phyloP scores from a whole-genome alignment of 1,140 invertebrate genomes.

The Neuroterus valhalla region DNA sequence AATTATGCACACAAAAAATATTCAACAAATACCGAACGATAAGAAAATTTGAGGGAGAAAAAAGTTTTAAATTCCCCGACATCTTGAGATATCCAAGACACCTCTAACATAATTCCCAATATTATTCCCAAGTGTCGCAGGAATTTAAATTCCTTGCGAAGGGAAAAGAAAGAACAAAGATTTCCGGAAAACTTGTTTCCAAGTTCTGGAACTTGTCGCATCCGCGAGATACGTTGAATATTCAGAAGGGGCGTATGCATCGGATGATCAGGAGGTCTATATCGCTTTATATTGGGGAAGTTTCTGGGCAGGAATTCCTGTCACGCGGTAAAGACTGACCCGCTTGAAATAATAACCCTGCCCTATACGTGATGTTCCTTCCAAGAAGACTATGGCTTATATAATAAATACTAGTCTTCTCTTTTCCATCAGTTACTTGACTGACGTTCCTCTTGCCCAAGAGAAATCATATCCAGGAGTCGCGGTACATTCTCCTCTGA shows the following conservation, averaged over 20 bases:
- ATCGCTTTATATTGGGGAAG: conserved; percentile 17
- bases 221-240: conserved; percentile 12
- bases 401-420: conserved; percentile 15
- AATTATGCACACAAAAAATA: too few species aligned
- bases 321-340: conserved; percentile 53
- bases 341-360: conserved; percentile 58
- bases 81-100: background rate
- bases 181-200: conserved; percentile 5
- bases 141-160: background rate
- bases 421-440: conserved; percentile 33
- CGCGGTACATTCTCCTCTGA: conserved; percentile 20
- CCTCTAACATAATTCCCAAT: background rate
- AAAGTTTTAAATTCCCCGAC: background rate
- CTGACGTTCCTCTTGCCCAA: conserved; percentile 26
- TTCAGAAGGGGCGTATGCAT: background rate
- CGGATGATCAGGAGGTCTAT: background rate
- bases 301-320: conserved; percentile 46
- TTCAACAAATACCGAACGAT: too few species aligned
- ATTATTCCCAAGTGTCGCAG: background rate
- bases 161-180: conserved; percentile 1
- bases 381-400: conserved; percentile 30
- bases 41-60: too few species aligned
- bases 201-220: background rate
- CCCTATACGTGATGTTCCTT: conserved; percentile 54
- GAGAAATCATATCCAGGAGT: conserved; percentile 18